These are phyloP conservation scores for Gari tellinella DNA, from an alignment of 2,888 invertebrate genomes.

Conservation along the genomic window DNA sequence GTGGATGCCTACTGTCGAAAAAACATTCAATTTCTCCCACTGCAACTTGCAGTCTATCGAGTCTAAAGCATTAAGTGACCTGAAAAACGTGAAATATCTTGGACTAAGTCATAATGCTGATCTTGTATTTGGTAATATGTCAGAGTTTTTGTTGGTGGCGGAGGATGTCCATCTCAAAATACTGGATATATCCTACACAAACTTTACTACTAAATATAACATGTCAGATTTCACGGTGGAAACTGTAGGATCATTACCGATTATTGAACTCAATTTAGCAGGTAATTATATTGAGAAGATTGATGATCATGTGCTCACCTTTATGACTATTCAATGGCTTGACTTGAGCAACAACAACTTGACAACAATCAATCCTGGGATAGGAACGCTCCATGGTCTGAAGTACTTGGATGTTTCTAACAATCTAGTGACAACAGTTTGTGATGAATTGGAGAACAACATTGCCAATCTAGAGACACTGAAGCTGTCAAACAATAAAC, in stretches of 20 bases:
- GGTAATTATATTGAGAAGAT: conserved; percentile 46
- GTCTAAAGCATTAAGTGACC: conserved; percentile 57
- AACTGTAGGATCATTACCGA: conserved; percentile 44
- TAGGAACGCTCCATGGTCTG: conserved; percentile 53
- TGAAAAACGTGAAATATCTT: conserved; percentile 62
- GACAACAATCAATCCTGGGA: conserved; percentile 39
- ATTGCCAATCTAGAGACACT: conserved; percentile 62
- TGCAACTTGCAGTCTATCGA: conserved; percentile 71
- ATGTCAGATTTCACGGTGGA: conserved; percentile 30
- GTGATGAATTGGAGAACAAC: conserved; percentile 53
- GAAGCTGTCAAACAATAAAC: conserved; percentile 66
- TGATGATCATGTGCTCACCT: conserved; percentile 44
- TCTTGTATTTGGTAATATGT: conserved; percentile 58
- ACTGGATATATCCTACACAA: conserved; percentile 64
- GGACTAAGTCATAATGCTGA: conserved; percentile 67
- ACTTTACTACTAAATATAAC: conserved; percentile 48
- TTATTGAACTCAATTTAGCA: conserved; percentile 57
- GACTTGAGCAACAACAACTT: conserved; percentile 65
- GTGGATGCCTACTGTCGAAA: conserved; percentile 68
- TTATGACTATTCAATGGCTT: conserved; percentile 61
- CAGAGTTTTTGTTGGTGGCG: conserved; percentile 57
- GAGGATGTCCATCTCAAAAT: conserved; percentile 55
- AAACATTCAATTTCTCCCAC: conserved; percentile 70
- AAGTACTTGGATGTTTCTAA: conserved; percentile 58
- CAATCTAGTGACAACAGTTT: conserved; percentile 57